These are phyloP conservation scores for Macropus fuliginosus DNA, from an alignment of 2,797 vertebrate species.

Conservation along the genomic window DNA sequence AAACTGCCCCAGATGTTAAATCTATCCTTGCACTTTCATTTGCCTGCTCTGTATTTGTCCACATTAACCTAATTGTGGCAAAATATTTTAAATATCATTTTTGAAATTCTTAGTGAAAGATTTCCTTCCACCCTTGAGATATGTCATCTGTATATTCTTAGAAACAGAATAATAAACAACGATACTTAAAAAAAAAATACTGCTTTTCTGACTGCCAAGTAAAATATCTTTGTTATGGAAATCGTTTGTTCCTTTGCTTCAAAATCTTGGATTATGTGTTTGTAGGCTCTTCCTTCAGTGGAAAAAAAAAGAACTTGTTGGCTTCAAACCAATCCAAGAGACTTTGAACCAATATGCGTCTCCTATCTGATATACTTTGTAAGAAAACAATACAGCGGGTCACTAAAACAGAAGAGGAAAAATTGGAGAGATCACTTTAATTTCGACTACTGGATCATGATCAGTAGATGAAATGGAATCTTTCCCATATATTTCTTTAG, in stretches of 20 bases:
- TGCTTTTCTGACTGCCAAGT: slow-evolving; percentile 57
- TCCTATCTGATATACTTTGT: slow-evolving; percentile 46
- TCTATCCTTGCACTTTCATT: background rate
- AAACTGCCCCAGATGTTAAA: background rate
- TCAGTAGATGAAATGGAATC: background rate
- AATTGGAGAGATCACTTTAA: background rate
- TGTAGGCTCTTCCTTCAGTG: slow-evolving; percentile 49
- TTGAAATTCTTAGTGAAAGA: slow-evolving; percentile 64
- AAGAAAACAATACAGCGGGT: slow-evolving; percentile 36
- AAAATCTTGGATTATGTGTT: slow-evolving; percentile 68
- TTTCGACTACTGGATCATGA: background rate
- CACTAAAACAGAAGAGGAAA: background rate
- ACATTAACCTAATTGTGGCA: slow-evolving; percentile 55
- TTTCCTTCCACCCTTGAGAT: slow-evolving; percentile 57
- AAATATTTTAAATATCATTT: slow-evolving; percentile 65
- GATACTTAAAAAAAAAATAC: slow-evolving; percentile 20
- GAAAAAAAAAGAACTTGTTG: slow-evolving; percentile 57
- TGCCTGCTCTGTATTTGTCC: slow-evolving; percentile 33
- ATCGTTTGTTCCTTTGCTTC: slow-evolving; percentile 53
- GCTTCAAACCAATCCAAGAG: slow-evolving; percentile 64
- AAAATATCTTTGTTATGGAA: slow-evolving; percentile 70
- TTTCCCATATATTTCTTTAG: background rate
- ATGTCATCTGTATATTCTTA: slow-evolving; percentile 64
- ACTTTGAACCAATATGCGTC: slow-evolving; percentile 60
- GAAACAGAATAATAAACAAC: slow-evolving; percentile 73